These are phyloP conservation scores for Cercocebus atys DNA, from an alignment of 2,113 vertebrate genomes.

Conservation along the genomic window DNA sequence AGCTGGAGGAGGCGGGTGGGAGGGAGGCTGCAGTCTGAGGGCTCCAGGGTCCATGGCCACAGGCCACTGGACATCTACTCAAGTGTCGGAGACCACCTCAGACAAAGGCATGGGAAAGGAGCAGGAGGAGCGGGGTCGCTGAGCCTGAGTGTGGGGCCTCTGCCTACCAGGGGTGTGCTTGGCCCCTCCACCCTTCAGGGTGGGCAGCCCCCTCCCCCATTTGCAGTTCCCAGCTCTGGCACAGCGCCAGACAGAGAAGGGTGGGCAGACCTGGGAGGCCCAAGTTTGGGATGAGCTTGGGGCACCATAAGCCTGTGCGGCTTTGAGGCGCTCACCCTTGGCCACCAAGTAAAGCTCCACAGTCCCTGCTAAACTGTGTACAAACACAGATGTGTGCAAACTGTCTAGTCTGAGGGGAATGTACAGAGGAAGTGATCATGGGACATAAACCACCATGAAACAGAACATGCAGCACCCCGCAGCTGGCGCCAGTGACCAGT, in stretches of 20 bases:
- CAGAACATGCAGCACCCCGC: fast-evolving
- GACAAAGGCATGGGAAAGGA: not conserved
- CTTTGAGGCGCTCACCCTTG: not conserved
- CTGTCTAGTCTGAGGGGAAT: not conserved
- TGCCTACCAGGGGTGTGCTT: not conserved
- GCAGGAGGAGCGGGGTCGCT: not conserved
- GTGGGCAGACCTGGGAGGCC: not conserved
- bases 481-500: not conserved
- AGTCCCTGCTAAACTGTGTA: not conserved
- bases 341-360: not conserved
- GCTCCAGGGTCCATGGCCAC: not conserved
- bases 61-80: not conserved
- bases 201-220: not conserved
- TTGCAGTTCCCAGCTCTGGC: not conserved
- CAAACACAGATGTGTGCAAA: not conserved
- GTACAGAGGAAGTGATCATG: not conserved
- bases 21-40: not conserved
- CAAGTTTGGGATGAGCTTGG: not conserved
- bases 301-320: not conserved
- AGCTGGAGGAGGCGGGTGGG: not conserved
- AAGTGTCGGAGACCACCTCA: not conserved
- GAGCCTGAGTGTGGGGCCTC: not conserved
- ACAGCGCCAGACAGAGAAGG: not conserved
- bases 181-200: not conserved
- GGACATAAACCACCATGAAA: not conserved